These are phyloP conservation scores for Melanostigma gelatinosum DNA, from an alignment of 2,113 vertebrate genomes.

Conservation along the genomic window DNA sequence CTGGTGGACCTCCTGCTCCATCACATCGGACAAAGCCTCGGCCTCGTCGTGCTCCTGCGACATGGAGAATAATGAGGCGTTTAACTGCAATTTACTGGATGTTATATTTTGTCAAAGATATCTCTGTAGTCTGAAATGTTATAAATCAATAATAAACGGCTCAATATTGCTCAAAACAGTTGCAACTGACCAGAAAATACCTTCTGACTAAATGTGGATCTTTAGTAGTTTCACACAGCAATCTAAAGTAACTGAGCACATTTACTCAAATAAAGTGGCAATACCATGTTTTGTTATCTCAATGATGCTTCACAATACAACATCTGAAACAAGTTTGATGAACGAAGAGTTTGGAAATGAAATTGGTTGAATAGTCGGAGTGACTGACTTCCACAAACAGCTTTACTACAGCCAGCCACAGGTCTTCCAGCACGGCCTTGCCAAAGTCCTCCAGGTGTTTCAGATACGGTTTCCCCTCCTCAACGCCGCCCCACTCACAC, in stretches of 20 bases:
- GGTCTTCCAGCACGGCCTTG: conserved; percentile 82
- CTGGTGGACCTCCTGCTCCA: conserved; percentile 83
- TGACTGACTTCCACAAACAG: conserved; percentile 79
- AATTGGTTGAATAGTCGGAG: neutral
- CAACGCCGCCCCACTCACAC: conserved; percentile 86
- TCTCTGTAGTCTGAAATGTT: neutral
- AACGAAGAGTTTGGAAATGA: neutral
- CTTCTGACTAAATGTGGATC: neutral
- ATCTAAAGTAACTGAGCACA: neutral
- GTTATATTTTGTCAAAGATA: neutral
- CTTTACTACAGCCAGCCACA: conserved; percentile 82
- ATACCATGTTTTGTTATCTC: neutral
- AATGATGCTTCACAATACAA: neutral
- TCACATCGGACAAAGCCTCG: conserved; percentile 52
- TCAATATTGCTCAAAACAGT: neutral
- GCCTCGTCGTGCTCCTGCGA: conserved; percentile 61
- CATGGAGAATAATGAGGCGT: neutral
- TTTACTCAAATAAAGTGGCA: neutral
- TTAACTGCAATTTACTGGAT: neutral
- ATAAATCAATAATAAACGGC: neutral
- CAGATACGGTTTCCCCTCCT: conserved; percentile 83
- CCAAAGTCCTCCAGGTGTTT: conserved; percentile 85
- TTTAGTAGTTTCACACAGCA: neutral
- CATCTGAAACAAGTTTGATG: neutral
- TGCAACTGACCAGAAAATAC: neutral